These are phyloP conservation scores for Sebastes wilsoni DNA, from an alignment of 2,797 vertebrate genomes.

Conservation along the genomic window DNA sequence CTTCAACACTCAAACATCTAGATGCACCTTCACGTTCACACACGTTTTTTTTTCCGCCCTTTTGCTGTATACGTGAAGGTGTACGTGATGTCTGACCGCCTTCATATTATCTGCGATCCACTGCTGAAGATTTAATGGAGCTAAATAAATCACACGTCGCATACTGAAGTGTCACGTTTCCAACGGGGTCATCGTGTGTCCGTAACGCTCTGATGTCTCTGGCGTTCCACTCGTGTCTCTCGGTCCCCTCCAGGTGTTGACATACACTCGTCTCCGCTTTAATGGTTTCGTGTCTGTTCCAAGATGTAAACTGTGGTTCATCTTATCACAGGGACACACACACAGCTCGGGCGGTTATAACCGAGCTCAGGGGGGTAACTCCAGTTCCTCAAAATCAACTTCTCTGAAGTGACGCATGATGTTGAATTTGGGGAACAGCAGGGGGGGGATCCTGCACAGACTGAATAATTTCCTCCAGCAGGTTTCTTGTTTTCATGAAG, in stretches of 20 bases:
- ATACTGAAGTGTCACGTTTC: conserved; percentile 51
- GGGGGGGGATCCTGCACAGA: background rate
- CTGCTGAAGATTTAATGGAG: conserved; percentile 21
- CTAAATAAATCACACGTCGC: conserved; percentile 53
- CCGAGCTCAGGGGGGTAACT: background rate
- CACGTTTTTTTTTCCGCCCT: background rate
- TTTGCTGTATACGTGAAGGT: background rate
- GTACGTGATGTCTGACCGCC: background rate
- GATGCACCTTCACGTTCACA: background rate
- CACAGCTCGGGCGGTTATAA: background rate
- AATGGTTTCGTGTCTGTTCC: conserved; percentile 38
- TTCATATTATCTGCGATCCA: background rate
- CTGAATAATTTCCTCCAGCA: conserved; percentile 3
- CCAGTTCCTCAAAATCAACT: background rate
- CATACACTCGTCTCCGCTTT: conserved; percentile 27
- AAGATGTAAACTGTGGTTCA: conserved; percentile 13
- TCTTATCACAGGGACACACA: background rate
- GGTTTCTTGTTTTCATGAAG: background rate
- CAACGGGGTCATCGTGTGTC: conserved; percentile 15
- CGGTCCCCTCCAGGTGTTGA: conserved; percentile 52
- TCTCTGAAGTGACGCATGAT: background rate
- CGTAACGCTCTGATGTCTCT: conserved; percentile 15
- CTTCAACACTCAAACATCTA: conserved; percentile 40
- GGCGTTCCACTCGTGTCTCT: conserved; percentile 1
- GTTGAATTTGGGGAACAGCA: background rate